Percentiles rank a stretch among this genome's conserved stretches.
Conservation (phyloP, 2,113 vertebrate genomes). For the Cyprinodon variegatus region DNA sequence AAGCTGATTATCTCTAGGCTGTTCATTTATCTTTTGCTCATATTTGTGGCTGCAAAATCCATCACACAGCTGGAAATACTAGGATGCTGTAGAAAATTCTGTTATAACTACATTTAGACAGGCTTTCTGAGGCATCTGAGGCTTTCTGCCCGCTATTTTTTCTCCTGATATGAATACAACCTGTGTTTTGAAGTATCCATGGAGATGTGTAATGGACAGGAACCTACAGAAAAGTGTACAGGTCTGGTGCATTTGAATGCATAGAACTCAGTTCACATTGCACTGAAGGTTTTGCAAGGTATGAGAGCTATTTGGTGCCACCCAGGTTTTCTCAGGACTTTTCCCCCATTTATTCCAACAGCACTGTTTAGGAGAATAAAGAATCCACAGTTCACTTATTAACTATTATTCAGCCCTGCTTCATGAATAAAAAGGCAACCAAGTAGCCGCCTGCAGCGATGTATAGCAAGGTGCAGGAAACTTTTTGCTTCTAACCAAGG, state of each 20-base stretch:
- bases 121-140: background rate
- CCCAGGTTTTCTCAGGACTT: background rate
- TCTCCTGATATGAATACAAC: background rate
- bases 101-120: background rate
- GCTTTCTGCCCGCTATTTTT: background rate
- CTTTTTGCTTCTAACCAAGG: background rate
- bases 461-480: conserved; percentile 18
- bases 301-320: background rate
- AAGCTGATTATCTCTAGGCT: background rate
- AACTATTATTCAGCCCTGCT: background rate
- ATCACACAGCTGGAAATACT: background rate
- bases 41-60: background rate
- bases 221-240: background rate
- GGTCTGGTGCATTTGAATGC: background rate
- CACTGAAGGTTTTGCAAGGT: background rate
- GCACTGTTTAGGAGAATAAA: background rate
- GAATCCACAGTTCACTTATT: background rate
- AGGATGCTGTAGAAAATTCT: background rate
- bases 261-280: background rate
- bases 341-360: background rate
- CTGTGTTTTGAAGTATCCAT: background rate
- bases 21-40: background rate
- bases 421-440: background rate
- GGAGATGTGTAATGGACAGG: background rate
- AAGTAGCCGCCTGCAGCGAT: background rate